Percentiles rank a stretch among this genome's conserved stretches.
These are phyloP conservation scores for Orestias chungarensis DNA, from an alignment of 2,797 vertebrate genomes.

Conservation along the genomic window DNA sequence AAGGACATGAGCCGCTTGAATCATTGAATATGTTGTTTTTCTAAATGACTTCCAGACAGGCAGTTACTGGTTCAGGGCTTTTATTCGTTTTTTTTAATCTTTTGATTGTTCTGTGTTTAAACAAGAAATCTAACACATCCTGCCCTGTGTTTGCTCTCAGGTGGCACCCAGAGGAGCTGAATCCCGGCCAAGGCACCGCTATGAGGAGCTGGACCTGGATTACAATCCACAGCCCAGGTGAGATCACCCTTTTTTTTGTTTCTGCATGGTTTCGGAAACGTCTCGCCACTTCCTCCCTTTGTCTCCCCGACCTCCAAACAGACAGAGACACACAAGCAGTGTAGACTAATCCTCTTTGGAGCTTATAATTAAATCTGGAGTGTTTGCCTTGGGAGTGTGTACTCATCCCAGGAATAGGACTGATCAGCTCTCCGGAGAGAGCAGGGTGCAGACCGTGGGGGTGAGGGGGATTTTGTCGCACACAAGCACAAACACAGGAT, in stretches of 20 bases:
- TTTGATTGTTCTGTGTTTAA: constrained; percentile 3
- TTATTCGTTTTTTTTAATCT: too few relatives aligned
- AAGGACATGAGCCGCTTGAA: constrained; percentile 18
- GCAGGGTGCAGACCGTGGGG: constrained; percentile 40
- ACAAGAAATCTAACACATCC: constrained; percentile 1
- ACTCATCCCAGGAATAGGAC: constrained; percentile 78
- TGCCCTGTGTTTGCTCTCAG: constrained; percentile 68
- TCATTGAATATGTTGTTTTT: background rate
- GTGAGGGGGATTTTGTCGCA: constrained; percentile 39
- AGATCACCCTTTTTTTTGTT: constrained; percentile 46
- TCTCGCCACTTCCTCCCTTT: constrained; percentile 53
- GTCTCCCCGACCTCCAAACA: constrained; percentile 31
- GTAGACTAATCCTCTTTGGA: constrained; percentile 81
- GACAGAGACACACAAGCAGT: constrained; percentile 21
- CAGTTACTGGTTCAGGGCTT: background rate
- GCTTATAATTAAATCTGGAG: constrained; percentile 84
- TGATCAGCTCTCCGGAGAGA: constrained; percentile 74
- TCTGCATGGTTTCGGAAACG: constrained; percentile 36
- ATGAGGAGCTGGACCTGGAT: constrained; percentile 84
- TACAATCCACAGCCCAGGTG: constrained; percentile 88
- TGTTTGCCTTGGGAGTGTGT: constrained; percentile 81
- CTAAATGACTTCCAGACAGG: constrained; percentile 1
- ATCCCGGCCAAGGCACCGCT: constrained; percentile 74
- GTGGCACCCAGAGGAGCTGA: constrained; percentile 85
- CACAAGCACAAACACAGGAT: constrained; percentile 28